Conservation (phyloP, 2,888 invertebrate genomes). For the Notodonta ziczac region DNA sequence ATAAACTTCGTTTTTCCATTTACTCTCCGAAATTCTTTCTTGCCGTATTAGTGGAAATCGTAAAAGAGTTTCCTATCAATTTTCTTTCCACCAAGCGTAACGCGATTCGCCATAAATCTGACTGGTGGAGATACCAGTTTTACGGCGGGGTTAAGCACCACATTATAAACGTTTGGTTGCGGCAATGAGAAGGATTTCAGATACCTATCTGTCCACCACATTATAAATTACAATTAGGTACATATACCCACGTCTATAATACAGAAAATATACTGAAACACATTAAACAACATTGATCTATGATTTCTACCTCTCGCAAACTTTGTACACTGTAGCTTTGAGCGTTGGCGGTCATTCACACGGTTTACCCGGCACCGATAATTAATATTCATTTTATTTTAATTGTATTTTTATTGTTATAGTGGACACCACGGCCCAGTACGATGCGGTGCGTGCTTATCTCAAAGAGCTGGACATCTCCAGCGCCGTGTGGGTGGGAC, state of each 20-base stretch:
- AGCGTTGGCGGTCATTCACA: no score
- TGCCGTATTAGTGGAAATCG: slow-evolving; percentile 39
- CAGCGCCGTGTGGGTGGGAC: slow-evolving; percentile 91
- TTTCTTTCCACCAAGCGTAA: slow-evolving; percentile 32
- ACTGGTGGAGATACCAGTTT: slow-evolving; percentile 37
- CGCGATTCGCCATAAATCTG: slow-evolving; percentile 43
- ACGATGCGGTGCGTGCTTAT: slow-evolving; percentile 90
- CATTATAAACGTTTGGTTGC: slow-evolving; percentile 32
- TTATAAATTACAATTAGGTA: background rate
- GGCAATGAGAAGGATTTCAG: slow-evolving; percentile 10
- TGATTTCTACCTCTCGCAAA: no score
- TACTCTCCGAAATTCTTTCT: slow-evolving; percentile 35
- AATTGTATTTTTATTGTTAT: slow-evolving; percentile 58
- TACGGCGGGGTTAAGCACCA: slow-evolving; percentile 40
- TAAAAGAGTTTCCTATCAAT: slow-evolving; percentile 41
- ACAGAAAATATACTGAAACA: no score
- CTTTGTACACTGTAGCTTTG: no score
- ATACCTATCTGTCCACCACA: background rate
- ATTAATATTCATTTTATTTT: no score
- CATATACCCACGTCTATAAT: no score
- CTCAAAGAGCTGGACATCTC: slow-evolving; percentile 91
- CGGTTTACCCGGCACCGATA: no score
- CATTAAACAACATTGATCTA: no score
- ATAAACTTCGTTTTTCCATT: slow-evolving; percentile 40
- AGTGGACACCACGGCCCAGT: slow-evolving; percentile 91